phyloP scores from a whole-genome alignment of 2,888 invertebrate genomes.

The Hedya salicella region DNA sequence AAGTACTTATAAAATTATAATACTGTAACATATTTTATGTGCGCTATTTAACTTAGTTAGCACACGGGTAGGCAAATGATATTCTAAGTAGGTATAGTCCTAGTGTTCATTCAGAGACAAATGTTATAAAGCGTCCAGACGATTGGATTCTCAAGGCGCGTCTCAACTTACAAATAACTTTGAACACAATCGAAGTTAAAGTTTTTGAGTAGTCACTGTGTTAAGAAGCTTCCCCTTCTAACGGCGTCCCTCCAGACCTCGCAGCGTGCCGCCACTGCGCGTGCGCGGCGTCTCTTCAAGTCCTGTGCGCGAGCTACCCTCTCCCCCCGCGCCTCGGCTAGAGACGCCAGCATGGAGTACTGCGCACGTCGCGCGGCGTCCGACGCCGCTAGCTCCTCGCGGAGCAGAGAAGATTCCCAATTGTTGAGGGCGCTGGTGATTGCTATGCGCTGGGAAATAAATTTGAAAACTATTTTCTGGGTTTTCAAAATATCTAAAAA shows the following conservation, averaged over 20 bases:
- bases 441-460: constrained; percentile 63
- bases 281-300: constrained; percentile 51
- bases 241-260: constrained; percentile 68
- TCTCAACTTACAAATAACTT: too few species aligned
- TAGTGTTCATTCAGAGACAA: too few species aligned
- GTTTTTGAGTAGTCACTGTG: too few species aligned
- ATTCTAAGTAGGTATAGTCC: too few species aligned
- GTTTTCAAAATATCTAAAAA: too few species aligned
- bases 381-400: constrained; percentile 62
- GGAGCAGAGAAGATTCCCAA: constrained; percentile 65
- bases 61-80: too few species aligned
- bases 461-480: background rate
- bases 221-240: constrained; percentile 42
- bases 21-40: too few species aligned
- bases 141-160: too few species aligned
- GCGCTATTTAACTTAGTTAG: too few species aligned
- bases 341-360: constrained; percentile 60
- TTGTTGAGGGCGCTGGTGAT: constrained; percentile 67
- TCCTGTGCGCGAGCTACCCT: constrained; percentile 57
- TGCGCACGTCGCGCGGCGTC: constrained; percentile 62
- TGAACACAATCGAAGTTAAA: too few species aligned
- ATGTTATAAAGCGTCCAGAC: too few species aligned
- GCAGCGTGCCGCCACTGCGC: constrained; percentile 62
- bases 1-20: too few species aligned
- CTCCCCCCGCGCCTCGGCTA: constrained; percentile 57